Evolutionary conservation across 2,888 invertebrate genomes (phyloP).

Genomic region (Amorpha juglandis): DNA sequence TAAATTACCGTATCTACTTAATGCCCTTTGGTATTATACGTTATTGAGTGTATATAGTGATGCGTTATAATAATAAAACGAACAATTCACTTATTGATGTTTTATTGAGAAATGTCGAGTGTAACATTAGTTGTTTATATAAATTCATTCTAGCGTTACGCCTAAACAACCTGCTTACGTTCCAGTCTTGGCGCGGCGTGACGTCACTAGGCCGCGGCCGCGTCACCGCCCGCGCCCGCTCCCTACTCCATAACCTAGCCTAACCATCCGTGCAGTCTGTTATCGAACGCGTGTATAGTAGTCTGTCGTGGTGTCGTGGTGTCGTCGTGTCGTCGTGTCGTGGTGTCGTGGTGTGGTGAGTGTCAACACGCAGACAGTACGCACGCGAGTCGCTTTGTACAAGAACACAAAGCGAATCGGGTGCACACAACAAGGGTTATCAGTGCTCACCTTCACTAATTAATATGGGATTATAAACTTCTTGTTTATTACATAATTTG

Average conservation of each 20-base stretch:
- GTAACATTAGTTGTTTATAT: constrained; percentile 66
- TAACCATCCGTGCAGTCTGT: neutral
- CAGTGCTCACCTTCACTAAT: too few species aligned
- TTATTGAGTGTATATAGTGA: neutral
- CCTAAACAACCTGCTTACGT: constrained; percentile 73
- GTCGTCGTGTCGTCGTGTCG: too few species aligned
- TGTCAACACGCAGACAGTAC: too few species aligned
- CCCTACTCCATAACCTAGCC: constrained; percentile 27
- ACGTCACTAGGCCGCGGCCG: constrained; percentile 32
- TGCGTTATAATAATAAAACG: constrained; percentile 45
- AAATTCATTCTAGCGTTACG: constrained; percentile 75
- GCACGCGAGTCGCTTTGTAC: too few species aligned
- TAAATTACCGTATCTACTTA: too few species aligned
- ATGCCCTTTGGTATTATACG: too few species aligned
- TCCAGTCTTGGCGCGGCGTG: constrained; percentile 55
- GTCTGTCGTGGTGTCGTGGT: too few species aligned
- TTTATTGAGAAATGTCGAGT: constrained; percentile 76
- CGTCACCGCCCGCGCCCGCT: constrained; percentile 34
- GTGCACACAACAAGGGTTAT: too few species aligned
- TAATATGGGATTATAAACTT: too few species aligned
- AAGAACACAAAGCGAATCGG: too few species aligned
- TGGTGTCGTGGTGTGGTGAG: too few species aligned
- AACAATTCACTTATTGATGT: constrained; percentile 44
- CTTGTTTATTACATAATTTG: too few species aligned
- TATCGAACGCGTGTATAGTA: neutral